These are phyloP conservation scores for Solea solea DNA, from an alignment of 2,113 vertebrate genomes.

Conservation along the genomic window DNA sequence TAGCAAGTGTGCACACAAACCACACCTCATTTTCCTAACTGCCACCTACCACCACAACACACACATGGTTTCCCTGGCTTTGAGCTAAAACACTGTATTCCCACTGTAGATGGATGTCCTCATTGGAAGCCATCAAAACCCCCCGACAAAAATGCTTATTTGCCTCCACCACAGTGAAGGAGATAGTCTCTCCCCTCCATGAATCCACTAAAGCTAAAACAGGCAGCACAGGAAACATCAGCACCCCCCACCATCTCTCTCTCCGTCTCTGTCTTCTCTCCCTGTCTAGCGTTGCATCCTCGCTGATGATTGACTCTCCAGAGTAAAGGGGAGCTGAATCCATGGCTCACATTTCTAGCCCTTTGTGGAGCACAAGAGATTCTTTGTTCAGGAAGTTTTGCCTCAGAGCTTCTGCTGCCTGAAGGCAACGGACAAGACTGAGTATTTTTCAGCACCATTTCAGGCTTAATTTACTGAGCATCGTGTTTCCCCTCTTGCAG, in stretches of 20 bases:
- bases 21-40: slow-evolving; percentile 21
- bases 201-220: slow-evolving; percentile 51
- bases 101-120: slow-evolving; percentile 42
- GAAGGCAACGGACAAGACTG: slow-evolving; percentile 64
- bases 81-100: slow-evolving; percentile 29
- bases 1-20: slow-evolving; percentile 8
- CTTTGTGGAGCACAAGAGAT: slow-evolving; percentile 77
- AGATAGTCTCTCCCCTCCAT: slow-evolving; percentile 49
- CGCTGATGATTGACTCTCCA: slow-evolving; percentile 79
- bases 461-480: slow-evolving; percentile 69
- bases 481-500: slow-evolving; percentile 60
- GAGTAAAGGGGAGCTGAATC: slow-evolving; percentile 73
- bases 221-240: slow-evolving; percentile 53
- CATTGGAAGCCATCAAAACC: slow-evolving; percentile 62
- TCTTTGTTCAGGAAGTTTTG: slow-evolving; percentile 77
- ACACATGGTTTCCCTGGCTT: slow-evolving; percentile 29
- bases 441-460: slow-evolving; percentile 76
- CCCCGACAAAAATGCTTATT: slow-evolving; percentile 56
- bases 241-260: slow-evolving; percentile 15
- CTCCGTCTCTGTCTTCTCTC: slow-evolving; percentile 18
- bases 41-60: slow-evolving; percentile 18
- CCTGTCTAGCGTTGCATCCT: slow-evolving; percentile 70
- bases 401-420: slow-evolving; percentile 64
- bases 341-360: slow-evolving; percentile 75
- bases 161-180: slow-evolving; percentile 44